These are phyloP conservation scores for Drosophila neocordata DNA, from an alignment of 1,140 invertebrate species.

Conservation along the genomic window DNA sequence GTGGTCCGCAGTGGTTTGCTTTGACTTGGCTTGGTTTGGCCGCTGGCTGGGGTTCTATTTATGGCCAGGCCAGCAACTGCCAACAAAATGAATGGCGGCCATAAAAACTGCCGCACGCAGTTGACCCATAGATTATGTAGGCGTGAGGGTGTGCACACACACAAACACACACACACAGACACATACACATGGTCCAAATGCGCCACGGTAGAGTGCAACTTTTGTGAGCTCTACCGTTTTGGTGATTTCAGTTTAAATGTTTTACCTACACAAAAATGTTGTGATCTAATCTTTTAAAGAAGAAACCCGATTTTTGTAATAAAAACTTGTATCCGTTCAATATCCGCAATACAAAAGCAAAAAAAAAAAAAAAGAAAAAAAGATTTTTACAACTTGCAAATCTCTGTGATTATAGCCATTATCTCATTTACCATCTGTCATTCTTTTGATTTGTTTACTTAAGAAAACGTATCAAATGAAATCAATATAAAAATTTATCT, in stretches of 20 bases:
- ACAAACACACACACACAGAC: neutral
- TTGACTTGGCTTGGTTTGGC: constrained; percentile 1
- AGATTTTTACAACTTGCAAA: too few species aligned
- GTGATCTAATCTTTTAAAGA: too few species aligned
- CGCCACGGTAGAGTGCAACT: constrained; percentile 49
- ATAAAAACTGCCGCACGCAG: constrained; percentile 58
- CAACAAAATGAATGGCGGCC: constrained; percentile 34
- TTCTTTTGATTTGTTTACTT: too few species aligned
- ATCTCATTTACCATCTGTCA: too few species aligned
- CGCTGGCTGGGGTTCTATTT: constrained; percentile 44
- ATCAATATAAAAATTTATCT: too few species aligned
- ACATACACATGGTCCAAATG: constrained; percentile 45
- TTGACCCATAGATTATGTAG: constrained; percentile 64
- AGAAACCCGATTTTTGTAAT: too few species aligned
- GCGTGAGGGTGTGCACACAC: constrained; percentile 41
- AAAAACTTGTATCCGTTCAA: too few species aligned
- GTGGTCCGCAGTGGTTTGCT: constrained; percentile 15
- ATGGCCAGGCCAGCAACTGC: constrained; percentile 44
- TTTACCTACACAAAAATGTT: too few species aligned
- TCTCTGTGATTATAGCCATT: too few species aligned
- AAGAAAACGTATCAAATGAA: too few species aligned
- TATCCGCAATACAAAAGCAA: too few species aligned
- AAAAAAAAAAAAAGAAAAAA: too few species aligned
- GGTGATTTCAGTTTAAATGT: constrained; percentile 21
- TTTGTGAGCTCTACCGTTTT: constrained; percentile 31